Conservation (phyloP, 2,888 invertebrate species). For the Lypha dubia region DNA sequence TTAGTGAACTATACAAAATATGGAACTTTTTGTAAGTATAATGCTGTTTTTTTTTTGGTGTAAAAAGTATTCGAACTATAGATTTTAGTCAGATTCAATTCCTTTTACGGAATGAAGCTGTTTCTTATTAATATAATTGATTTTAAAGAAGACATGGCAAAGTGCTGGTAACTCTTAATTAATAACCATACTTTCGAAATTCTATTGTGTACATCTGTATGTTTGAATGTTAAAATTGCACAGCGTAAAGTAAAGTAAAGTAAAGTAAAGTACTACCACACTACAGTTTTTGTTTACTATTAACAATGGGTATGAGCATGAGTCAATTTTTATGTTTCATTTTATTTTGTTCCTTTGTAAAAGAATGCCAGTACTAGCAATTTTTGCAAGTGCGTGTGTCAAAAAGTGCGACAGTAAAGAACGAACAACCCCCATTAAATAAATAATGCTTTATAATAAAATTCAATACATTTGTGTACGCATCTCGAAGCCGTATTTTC, state of each 20-base stretch:
- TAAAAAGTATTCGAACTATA: too few relatives aligned
- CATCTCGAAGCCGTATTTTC: conserved; percentile 29
- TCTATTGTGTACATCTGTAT: conserved; percentile 3
- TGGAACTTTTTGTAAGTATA: conserved; percentile 33
- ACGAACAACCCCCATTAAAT: conserved; percentile 34
- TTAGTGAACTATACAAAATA: conserved; percentile 1
- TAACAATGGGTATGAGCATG: conserved; percentile 23
- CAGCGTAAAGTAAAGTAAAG: background rate
- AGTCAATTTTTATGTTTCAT: conserved; percentile 39
- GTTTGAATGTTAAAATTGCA: conserved; percentile 17
- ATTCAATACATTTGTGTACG: conserved; percentile 60
- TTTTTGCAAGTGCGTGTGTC: background rate
- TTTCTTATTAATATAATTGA: too few relatives aligned
- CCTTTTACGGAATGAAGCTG: background rate
- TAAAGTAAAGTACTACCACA: conserved; percentile 48
- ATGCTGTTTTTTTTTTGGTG: background rate
- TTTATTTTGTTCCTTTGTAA: conserved; percentile 23
- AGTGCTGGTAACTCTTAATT: background rate
- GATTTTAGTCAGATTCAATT: background rate
- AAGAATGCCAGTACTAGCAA: conserved; percentile 10
- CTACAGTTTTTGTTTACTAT: conserved; percentile 48
- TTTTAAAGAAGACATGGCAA: background rate
- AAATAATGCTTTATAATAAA: conserved; percentile 36
- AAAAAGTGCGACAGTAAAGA: background rate
- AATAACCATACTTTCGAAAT: conserved; percentile 4